phyloP scores from a whole-genome alignment of 2,888 invertebrate genomes.

The Synergus umbraculus region DNA sequence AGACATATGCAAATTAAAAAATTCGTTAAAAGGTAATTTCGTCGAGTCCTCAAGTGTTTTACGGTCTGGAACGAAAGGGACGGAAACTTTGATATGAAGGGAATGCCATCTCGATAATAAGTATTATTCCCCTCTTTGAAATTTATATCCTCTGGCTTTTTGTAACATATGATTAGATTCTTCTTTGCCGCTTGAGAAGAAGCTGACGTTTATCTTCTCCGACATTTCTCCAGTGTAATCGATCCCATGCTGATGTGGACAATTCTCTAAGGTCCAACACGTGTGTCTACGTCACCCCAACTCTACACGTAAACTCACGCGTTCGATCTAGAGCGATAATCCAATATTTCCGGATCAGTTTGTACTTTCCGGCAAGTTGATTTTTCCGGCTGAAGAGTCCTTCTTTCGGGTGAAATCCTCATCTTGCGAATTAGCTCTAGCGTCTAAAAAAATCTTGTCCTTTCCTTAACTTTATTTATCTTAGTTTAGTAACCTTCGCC shows the following conservation, averaged over 20 bases:
- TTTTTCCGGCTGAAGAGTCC: conserved; percentile 14
- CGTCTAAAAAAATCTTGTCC: background rate
- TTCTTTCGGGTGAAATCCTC: conserved; percentile 4
- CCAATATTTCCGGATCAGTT: conserved; percentile 46
- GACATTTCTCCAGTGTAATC: conserved; percentile 28
- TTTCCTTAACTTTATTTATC: conserved; percentile 8
- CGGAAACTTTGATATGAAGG: background rate
- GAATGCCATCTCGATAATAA: conserved; percentile 7
- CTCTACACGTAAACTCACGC: conserved; percentile 77
- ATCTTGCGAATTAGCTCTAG: background rate
- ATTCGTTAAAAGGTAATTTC: background rate
- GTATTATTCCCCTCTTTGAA: background rate
- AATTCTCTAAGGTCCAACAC: conserved; percentile 77
- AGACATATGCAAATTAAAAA: background rate
- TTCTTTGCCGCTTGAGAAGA: background rate
- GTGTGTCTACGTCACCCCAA: conserved; percentile 76
- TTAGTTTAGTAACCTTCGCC: background rate
- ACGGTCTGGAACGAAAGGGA: background rate
- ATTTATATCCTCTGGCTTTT: background rate
- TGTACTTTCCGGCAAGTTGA: conserved; percentile 20
- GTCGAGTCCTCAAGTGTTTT: background rate
- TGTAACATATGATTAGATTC: background rate
- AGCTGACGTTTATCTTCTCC: conserved; percentile 23
- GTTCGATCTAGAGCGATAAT: conserved; percentile 75
- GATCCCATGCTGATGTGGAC: conserved; percentile 58